Evolutionary conservation across 2,113 vertebrate species (phyloP), one percentile per base, ranked within the genome.

Genomic region (Eidolon helvum): DNA sequence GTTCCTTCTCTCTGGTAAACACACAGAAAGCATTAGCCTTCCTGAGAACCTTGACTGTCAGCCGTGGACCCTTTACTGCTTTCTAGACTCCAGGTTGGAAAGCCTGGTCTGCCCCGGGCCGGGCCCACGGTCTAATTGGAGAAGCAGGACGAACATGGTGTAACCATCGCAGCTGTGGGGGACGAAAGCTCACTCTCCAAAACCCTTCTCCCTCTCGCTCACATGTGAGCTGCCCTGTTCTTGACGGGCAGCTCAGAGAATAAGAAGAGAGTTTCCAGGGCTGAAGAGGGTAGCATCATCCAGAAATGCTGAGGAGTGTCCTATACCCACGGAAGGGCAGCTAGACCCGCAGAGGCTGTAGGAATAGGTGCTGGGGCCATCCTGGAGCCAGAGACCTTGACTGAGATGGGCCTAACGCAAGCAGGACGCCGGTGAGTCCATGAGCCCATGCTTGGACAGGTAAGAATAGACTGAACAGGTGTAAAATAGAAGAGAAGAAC

Each of bases 161-260:
- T 5, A 59, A 30, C 77, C 22, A 10, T 19, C 66, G 4, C 22
- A 10, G 88, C 57, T 19, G 15, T 18, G 1, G 12, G n/a, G 16
- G 19, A 38, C 0, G 2, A 26, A 1, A 1, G 69, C 68, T 28
- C n/a, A 53, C 40, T 33, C n/a, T 53, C 63, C 40, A 12, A 83
- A 16, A 0, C 14, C 83, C 4, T 16, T 0, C 10, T 33, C 30
- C 57, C 43, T 2, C n/a, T 10, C 0, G 2, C 63, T 55, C n/a
- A 21, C 26, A 9, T 1, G 5, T 19, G 80, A 65, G 55, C 65
- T 3, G 5, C 30, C 26, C 18, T 0, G 7, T 16, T 4, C 33
- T 26, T 57, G 7, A 80, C 50, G 3, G n/a, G 74, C 50, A 35
- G 78, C 40, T 66, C 40, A 11, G 11, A 72, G 87, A 1, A 7